Percentiles rank a stretch among this genome's conserved stretches.
phyloP scores from a whole-genome alignment of 2,888 invertebrate species.

The Drosophila mulleri region DNA sequence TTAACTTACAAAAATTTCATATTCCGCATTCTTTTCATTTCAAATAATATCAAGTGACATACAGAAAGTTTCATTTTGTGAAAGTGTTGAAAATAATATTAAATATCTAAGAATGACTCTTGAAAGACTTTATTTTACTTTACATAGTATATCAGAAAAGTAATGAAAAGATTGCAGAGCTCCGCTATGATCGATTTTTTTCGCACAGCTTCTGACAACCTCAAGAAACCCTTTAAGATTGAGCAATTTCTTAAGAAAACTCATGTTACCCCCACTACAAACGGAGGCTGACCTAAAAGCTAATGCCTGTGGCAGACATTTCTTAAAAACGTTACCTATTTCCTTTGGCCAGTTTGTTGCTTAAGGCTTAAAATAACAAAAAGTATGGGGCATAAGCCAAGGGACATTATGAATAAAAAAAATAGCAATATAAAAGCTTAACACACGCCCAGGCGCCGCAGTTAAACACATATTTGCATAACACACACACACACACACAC shows the following conservation, averaged over 20 bases:
- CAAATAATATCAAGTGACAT: too few relatives aligned
- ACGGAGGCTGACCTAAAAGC: background rate
- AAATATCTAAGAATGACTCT: too few relatives aligned
- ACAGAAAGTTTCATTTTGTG: too few relatives aligned
- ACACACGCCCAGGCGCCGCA: constrained; percentile 18
- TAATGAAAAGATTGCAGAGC: too few relatives aligned
- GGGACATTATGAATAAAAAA: constrained; percentile 8
- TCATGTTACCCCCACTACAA: background rate
- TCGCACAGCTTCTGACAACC: background rate
- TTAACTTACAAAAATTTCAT: too few relatives aligned
- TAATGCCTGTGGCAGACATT: background rate
- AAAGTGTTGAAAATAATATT: too few relatives aligned
- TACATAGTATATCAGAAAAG: too few relatives aligned
- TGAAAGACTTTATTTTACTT: too few relatives aligned
- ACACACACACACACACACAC: constrained; percentile 7
- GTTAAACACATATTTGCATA: constrained; percentile 36
- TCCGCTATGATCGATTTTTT: background rate
- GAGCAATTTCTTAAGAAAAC: background rate
- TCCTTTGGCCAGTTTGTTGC: background rate
- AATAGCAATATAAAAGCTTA: constrained; percentile 8
- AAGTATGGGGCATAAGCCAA: constrained; percentile 1
- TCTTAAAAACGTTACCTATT: background rate
- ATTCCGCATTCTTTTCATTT: too few relatives aligned
- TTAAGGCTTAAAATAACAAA: background rate
- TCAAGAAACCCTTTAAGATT: background rate